phyloP scores from a whole-genome alignment of 2,888 invertebrate genomes.

The Cephus pygmeus region DNA sequence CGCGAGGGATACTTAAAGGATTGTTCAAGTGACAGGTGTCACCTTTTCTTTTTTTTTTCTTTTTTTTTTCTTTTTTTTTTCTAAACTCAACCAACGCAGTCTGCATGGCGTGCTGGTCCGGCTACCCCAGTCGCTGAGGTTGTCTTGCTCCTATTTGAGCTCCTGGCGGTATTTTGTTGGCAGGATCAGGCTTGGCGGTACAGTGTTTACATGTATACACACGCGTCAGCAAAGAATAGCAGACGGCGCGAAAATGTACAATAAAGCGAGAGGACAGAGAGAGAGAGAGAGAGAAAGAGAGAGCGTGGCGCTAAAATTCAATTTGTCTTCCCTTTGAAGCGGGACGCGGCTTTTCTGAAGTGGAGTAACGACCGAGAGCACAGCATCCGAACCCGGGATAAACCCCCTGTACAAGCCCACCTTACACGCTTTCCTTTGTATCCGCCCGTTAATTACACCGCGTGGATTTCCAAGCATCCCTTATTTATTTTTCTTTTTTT shows the following conservation, averaged over 20 bases:
- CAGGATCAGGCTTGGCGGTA: too few species aligned
- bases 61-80: too few species aligned
- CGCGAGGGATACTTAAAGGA: too few species aligned
- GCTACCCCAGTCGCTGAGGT: too few species aligned
- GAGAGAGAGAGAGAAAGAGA: background rate
- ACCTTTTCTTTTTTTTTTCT: too few species aligned
- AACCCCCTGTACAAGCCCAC: too few species aligned
- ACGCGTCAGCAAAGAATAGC: background rate
- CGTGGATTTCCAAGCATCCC: background rate
- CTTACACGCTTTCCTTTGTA: background rate
- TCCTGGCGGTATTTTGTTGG: too few species aligned
- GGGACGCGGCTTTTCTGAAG: slow-evolving; percentile 1
- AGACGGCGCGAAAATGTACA: background rate
- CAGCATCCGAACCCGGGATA: background rate
- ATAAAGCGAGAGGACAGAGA: background rate
- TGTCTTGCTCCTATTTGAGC: too few species aligned
- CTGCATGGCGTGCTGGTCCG: too few species aligned
- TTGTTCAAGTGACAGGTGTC: too few species aligned
- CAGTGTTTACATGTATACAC: too few species aligned
- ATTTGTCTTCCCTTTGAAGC: slow-evolving; percentile 45
- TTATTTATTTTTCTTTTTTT: background rate
- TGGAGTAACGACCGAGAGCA: background rate
- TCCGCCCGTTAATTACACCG: background rate
- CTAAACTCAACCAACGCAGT: too few species aligned
- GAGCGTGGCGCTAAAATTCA: slow-evolving; percentile 40